phyloP scores from a whole-genome alignment of 2,888 invertebrate genomes.

The Toxonevra muliebris region DNA sequence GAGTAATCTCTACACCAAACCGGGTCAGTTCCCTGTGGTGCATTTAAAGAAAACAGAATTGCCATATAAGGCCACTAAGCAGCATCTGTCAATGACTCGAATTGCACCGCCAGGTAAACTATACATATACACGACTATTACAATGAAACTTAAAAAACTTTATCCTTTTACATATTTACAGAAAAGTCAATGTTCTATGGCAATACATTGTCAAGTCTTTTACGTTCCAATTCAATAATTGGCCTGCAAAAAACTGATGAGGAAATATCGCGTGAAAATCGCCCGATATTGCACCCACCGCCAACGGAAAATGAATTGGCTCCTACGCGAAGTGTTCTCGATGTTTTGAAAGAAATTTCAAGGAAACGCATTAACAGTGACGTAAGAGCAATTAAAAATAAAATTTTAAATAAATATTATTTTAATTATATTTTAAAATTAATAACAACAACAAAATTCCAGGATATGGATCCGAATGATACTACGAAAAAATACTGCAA shows the following conservation, averaged over 20 bases:
- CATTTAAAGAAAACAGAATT: conserved; percentile 66
- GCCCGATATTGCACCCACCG: conserved; percentile 59
- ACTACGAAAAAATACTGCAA: conserved; percentile 58
- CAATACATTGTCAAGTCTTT: conserved; percentile 57
- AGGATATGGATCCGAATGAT: conserved; percentile 53
- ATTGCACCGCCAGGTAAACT: conserved; percentile 62
- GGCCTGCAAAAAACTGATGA: conserved; percentile 55
- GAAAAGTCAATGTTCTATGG: conserved; percentile 56
- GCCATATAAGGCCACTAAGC: conserved; percentile 54
- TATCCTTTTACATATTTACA: conserved; percentile 29
- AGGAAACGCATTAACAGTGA: conserved; percentile 68
- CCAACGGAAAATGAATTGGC: conserved; percentile 60
- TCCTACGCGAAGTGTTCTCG: conserved; percentile 67
- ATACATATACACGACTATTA: not conserved
- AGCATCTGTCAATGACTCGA: conserved; percentile 54
- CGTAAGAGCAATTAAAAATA: conserved; percentile 47
- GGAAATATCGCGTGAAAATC: conserved; percentile 58
- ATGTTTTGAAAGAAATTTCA: conserved; percentile 69
- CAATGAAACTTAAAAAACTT: not conserved
- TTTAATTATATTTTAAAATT: too few species aligned
- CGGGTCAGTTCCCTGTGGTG: conserved; percentile 67
- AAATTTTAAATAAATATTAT: not conserved
- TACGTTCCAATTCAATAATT: conserved; percentile 58
- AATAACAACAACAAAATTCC: conserved; percentile 40
- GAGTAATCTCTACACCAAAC: conserved; percentile 62